Percentiles rank a stretch among this genome's conserved stretches.
Conservation (phyloP, 2,888 invertebrate species). For the Oscheius sp. region DNA sequence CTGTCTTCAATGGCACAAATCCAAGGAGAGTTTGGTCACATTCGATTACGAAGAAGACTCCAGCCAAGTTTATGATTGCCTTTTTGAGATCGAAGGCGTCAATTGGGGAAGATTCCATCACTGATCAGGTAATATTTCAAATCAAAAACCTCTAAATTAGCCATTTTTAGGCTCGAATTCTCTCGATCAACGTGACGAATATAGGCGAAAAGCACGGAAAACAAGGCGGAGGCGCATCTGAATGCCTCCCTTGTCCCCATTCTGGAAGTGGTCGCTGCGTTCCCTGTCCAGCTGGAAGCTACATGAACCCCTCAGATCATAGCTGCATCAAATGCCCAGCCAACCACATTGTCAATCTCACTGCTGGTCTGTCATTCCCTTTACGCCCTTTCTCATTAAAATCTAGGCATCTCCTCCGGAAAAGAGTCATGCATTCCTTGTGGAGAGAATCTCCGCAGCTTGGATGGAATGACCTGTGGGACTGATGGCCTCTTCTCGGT, state of each 20-base stretch:
- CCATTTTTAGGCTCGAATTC: conserved; percentile 72
- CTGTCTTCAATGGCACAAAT: conserved; percentile 63
- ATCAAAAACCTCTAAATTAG: background rate
- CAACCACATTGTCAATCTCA: conserved; percentile 9
- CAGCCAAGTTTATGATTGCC: conserved; percentile 61
- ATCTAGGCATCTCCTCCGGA: background rate
- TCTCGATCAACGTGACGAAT: conserved; percentile 75
- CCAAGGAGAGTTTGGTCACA: conserved; percentile 52
- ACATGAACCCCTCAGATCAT: conserved; percentile 70
- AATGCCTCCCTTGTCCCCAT: conserved; percentile 72
- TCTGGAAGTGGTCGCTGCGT: conserved; percentile 70
- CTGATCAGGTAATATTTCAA: conserved; percentile 68
- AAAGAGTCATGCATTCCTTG: conserved; percentile 41
- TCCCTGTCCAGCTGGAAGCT: conserved; percentile 75
- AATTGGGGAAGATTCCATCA: conserved; percentile 53
- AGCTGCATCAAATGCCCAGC: conserved; percentile 16
- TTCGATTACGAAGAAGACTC: conserved; percentile 49
- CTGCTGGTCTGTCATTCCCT: background rate
- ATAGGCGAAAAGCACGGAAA: conserved; percentile 61
- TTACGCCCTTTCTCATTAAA: too few species aligned
- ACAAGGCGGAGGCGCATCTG: conserved; percentile 74
- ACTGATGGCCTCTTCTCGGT: conserved; percentile 15
- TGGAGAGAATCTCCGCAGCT: conserved; percentile 53
- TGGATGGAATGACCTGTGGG: conserved; percentile 64
- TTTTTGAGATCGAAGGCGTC: conserved; percentile 63